Percentiles rank a stretch among this genome's conserved stretches.
phyloP scores from a whole-genome alignment of 2,113 vertebrate genomes.

The Gnathonemus longibarbis region DNA sequence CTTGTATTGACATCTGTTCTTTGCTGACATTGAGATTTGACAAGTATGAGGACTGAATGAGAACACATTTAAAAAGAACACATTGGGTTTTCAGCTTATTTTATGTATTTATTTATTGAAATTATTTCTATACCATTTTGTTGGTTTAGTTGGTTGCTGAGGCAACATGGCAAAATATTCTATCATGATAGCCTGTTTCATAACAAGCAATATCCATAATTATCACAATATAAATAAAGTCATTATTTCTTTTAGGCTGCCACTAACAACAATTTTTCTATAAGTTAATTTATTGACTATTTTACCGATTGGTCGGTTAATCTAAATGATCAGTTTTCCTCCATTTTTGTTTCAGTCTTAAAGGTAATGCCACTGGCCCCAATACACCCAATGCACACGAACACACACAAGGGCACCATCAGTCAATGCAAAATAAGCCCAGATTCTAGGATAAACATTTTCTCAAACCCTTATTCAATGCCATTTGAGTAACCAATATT shows the following conservation, averaged over 20 bases:
- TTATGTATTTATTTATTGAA: not conserved
- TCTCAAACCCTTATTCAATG: no score
- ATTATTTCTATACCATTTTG: not conserved
- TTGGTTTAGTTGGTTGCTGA: not conserved
- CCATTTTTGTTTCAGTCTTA: no score
- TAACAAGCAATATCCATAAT: not conserved
- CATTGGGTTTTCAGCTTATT: not conserved
- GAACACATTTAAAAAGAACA: not conserved
- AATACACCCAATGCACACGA: no score
- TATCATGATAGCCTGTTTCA: not conserved
- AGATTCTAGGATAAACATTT: no score
- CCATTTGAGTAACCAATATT: not conserved
- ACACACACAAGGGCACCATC: no score
- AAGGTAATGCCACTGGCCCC: no score
- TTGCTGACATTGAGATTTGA: not conserved
- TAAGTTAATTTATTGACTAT: no score
- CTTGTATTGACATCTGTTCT: conserved; percentile 17
- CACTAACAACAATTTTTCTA: no score
- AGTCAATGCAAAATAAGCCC: no score
- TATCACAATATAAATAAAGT: not conserved
- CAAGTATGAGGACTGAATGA: not conserved
- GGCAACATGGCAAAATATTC: not conserved
- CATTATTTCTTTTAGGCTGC: not conserved
- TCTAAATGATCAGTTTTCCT: no score
- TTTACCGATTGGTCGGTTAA: no score